phyloP scores from a whole-genome alignment of 2,113 vertebrate genomes.

The Orthonyx spaldingii region DNA sequence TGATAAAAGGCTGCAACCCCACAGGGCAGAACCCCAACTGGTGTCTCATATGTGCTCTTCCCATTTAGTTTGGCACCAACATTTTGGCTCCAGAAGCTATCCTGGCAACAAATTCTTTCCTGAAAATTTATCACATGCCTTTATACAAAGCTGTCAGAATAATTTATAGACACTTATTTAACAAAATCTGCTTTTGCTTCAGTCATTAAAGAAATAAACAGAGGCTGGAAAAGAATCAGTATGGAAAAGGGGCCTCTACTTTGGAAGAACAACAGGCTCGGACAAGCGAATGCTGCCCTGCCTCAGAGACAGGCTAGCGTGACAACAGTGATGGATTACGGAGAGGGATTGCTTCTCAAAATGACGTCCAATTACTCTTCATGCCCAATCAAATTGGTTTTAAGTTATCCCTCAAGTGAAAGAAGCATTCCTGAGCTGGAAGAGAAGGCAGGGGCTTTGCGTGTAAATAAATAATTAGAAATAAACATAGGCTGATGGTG shows the following conservation, averaged over 20 bases:
- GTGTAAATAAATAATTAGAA: slow-evolving; percentile 40
- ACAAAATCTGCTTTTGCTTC: slow-evolving; percentile 32
- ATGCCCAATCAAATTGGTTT: slow-evolving; percentile 29
- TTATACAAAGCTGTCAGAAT: slow-evolving; percentile 28
- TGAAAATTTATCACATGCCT: slow-evolving; percentile 23
- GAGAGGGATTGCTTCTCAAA: slow-evolving; percentile 1
- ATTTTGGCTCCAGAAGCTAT: slow-evolving; percentile 2
- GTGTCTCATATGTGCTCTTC: not conserved
- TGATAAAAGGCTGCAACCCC: not conserved
- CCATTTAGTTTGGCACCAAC: not conserved
- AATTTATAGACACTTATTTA: slow-evolving; percentile 40
- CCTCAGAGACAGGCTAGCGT: slow-evolving; percentile 18
- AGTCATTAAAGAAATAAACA: slow-evolving; percentile 35
- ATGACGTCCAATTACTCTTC: slow-evolving; percentile 10
- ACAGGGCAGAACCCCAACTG: not conserved
- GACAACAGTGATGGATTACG: slow-evolving; percentile 31
- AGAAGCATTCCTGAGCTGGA: slow-evolving; percentile 19
- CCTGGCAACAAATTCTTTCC: not conserved
- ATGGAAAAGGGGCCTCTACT: not conserved
- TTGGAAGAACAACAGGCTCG: not conserved
- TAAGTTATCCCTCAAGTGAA: slow-evolving; percentile 34
- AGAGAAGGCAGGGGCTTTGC: not conserved
- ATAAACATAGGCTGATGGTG: not conserved
- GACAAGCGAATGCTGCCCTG: not conserved
- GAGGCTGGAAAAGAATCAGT: not conserved